Conservation (phyloP, 2,113 vertebrate species). For the Mesitornis unicolor region DNA sequence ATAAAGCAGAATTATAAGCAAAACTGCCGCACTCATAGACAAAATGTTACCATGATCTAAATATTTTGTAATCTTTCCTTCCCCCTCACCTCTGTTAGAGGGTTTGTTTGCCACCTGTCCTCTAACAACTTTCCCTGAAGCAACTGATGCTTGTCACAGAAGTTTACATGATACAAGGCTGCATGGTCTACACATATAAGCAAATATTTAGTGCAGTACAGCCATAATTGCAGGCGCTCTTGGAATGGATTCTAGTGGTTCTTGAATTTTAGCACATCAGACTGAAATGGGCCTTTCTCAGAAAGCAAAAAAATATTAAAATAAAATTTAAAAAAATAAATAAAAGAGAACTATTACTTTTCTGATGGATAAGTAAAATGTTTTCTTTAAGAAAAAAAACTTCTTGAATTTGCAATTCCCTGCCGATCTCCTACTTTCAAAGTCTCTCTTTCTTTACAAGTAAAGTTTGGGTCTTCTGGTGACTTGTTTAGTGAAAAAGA, state of each 20-base stretch:
- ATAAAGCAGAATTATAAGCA: background rate
- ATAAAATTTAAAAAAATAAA: background rate
- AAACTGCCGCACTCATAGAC: background rate
- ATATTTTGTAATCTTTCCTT: background rate
- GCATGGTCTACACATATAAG: background rate
- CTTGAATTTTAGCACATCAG: background rate
- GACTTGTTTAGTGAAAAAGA: background rate
- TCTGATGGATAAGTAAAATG: background rate
- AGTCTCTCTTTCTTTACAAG: background rate
- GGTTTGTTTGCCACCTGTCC: background rate
- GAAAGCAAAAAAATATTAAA: too few relatives aligned
- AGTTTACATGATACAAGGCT: background rate
- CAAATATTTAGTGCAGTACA: background rate
- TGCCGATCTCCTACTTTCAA: background rate
- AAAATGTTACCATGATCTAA: background rate
- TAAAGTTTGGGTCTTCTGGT: background rate
- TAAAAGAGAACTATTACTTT: background rate
- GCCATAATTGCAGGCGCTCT: background rate
- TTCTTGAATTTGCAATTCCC: background rate
- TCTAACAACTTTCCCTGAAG: background rate
- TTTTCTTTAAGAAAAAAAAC: background rate
- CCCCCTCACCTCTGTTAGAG: accelerated
- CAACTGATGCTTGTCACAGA: background rate
- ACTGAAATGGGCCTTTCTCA: background rate
- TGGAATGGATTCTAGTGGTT: background rate